These are phyloP conservation scores for Istiophorus platypterus DNA, from an alignment of 2,113 vertebrate species.

Conservation along the genomic window DNA sequence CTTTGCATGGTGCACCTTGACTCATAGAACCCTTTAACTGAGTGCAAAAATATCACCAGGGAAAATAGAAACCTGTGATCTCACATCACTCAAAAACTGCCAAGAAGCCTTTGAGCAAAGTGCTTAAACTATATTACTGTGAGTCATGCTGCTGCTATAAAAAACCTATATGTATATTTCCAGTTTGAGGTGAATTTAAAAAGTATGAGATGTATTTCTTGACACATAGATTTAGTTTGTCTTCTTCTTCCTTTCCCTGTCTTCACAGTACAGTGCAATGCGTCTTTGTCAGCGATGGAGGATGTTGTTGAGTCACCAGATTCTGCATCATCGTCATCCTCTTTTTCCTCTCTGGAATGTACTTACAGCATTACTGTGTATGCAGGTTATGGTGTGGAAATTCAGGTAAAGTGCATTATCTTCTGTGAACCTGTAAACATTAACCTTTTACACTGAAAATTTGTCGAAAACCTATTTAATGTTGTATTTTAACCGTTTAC, in stretches of 20 bases:
- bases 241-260: conserved; percentile 36
- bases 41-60: not conserved
- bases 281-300: conserved; percentile 88
- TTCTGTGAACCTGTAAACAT: not conserved
- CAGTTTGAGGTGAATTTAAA: not conserved
- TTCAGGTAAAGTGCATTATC: conserved; percentile 85
- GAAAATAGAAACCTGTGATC: not conserved
- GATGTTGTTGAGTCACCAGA: conserved; percentile 92
- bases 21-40: not conserved
- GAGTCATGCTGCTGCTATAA: not conserved
- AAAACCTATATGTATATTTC: too few relatives aligned
- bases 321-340: conserved; percentile 77
- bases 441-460: not conserved
- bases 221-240: not conserved
- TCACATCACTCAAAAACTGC: not conserved
- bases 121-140: not conserved
- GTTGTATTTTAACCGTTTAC: not conserved
- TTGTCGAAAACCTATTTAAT: not conserved
- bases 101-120: not conserved
- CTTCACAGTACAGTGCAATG: conserved; percentile 89
- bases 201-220: not conserved
- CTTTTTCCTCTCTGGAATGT: conserved; percentile 87
- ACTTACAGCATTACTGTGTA: conserved; percentile 93
- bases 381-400: conserved; percentile 91
- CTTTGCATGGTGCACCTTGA: not conserved